A percentile compares a stretch with the other conserved stretches of the same genome.
Evolutionary conservation across 23 tunicate genomes (phyloP).

Genomic region (Oikopleura dioica): DNA sequence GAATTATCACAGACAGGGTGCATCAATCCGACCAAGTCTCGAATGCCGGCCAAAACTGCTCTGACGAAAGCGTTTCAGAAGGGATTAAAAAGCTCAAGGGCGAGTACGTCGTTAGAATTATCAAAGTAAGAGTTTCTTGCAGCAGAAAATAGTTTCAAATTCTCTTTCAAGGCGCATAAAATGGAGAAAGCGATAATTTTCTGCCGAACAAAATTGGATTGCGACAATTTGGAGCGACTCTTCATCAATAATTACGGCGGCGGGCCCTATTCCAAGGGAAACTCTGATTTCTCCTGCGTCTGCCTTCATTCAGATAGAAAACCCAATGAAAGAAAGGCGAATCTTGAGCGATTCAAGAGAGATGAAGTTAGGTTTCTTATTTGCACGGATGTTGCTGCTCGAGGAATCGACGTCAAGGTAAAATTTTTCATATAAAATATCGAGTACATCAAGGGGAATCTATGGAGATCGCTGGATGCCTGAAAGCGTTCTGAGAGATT

Average conservation of each 20-base stretch:
- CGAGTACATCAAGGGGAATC: too few relatives aligned
- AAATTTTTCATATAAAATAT: too few relatives aligned
- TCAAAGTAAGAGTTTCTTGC: neutral
- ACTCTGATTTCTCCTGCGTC: constrained; percentile 42
- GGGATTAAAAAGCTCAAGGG: constrained; percentile 61
- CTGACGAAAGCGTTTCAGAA: constrained; percentile 39
- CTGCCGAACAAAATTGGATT: constrained; percentile 73
- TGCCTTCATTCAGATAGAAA: constrained; percentile 69
- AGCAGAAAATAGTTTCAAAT: constrained; percentile 62
- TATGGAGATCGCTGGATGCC: too few relatives aligned
- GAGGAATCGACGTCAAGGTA: constrained; percentile 63
- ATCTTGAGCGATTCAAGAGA: constrained; percentile 42
- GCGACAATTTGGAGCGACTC: constrained; percentile 62
- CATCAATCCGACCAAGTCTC: constrained; percentile 35
- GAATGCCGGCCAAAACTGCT: constrained; percentile 18
- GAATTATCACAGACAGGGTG: constrained; percentile 41
- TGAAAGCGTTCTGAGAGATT: too few relatives aligned
- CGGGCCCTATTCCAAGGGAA: constrained; percentile 25
- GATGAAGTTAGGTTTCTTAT: constrained; percentile 30
- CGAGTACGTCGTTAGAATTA: neutral
- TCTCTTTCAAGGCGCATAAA: constrained; percentile 55
- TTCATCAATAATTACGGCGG: constrained; percentile 39
- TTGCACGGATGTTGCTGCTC: constrained; percentile 84
- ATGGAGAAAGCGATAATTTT: constrained; percentile 80
- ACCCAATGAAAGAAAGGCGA: constrained; percentile 43